Conservation (phyloP, 2,888 invertebrate species). For the Nephrotoma flavescens region DNA sequence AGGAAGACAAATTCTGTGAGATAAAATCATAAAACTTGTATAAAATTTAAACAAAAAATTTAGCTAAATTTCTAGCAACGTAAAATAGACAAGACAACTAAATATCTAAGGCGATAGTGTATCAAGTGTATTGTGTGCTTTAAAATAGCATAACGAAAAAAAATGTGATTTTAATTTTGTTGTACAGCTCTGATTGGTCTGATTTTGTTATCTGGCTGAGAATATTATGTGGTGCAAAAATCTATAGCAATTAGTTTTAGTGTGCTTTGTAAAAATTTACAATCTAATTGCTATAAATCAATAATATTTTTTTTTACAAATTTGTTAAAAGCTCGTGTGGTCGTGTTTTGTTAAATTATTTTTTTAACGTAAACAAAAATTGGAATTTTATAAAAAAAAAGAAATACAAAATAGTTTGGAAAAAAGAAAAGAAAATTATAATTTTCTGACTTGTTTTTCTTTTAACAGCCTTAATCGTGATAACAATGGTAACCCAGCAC, state of each 20-base stretch:
- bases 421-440: background rate
- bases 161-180: background rate
- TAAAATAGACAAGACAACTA: background rate
- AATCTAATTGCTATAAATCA: background rate
- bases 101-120: background rate
- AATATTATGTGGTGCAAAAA: background rate
- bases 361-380: background rate
- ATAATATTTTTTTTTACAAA: background rate
- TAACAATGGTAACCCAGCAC: constrained; percentile 69
- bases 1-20: background rate
- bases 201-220: constrained; percentile 3
- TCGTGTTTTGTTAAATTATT: background rate
- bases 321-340: background rate
- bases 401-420: background rate
- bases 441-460: constrained; percentile 56
- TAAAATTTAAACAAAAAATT: background rate
- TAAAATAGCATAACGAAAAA: background rate
- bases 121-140: background rate
- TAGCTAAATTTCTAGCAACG: background rate
- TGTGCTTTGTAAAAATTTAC: background rate
- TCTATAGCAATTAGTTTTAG: background rate
- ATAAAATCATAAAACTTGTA: background rate
- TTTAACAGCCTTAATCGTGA: constrained; percentile 64
- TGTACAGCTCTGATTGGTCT: constrained; percentile 2
- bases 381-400: background rate